Evolutionary conservation across 2,888 invertebrate genomes (phyloP).

Genomic region (Spilosoma lubricipeda): DNA sequence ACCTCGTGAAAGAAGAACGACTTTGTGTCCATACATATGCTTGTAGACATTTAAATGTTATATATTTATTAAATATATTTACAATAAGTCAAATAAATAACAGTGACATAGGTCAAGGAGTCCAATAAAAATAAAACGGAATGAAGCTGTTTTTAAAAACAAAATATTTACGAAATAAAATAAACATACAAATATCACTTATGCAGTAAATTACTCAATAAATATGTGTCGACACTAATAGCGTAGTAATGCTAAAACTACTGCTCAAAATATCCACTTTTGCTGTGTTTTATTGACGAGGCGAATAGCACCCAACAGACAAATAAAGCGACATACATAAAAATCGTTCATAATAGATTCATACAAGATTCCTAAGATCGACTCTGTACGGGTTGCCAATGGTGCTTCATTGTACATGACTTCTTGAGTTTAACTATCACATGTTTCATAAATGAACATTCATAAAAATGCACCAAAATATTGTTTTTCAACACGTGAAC

Average conservation of each 20-base stretch:
- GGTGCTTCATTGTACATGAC: neutral
- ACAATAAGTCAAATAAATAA: conserved; percentile 78
- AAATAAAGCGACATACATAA: conserved; percentile 40
- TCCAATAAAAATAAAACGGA: conserved; percentile 60
- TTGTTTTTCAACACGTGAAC: neutral
- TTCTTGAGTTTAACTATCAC: neutral
- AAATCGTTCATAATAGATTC: conserved; percentile 74
- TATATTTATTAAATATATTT: conserved; percentile 73
- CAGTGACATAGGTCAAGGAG: conserved; percentile 64
- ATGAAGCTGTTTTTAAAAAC: conserved; percentile 61
- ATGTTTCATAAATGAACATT: neutral
- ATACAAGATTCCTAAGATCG: conserved; percentile 74
- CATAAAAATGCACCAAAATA: neutral
- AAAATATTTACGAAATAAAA: conserved; percentile 52
- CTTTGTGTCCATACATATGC: neutral
- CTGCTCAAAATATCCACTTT: conserved; percentile 27
- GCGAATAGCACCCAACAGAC: conserved; percentile 25
- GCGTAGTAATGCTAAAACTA: conserved; percentile 20
- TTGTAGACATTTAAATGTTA: neutral
- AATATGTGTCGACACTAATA: conserved; percentile 23
- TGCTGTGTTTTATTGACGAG: conserved; percentile 27
- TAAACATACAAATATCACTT: conserved; percentile 59
- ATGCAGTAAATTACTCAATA: conserved; percentile 47
- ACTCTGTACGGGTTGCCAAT: conserved; percentile 33
- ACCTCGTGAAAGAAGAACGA: neutral